A percentile compares a stretch with the other conserved stretches of the same genome.
phyloP scores from a whole-genome alignment of 2,797 vertebrate genomes.

The Gambelia wislizenii region DNA sequence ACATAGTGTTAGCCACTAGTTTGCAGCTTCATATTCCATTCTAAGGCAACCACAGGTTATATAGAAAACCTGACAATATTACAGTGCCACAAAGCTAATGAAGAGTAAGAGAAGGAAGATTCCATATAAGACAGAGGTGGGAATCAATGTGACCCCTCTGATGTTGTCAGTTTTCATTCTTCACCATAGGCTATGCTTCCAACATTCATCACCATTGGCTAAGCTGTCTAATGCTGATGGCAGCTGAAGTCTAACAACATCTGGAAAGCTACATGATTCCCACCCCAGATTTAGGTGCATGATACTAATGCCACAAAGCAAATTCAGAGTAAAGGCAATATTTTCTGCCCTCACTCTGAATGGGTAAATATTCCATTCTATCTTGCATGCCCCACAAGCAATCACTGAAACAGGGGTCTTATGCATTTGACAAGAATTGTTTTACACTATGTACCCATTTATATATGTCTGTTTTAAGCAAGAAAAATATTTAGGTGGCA shows the following conservation, averaged over 20 bases:
- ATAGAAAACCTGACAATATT: neutral
- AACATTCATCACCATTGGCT: neutral
- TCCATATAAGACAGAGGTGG: neutral
- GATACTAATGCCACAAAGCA: neutral
- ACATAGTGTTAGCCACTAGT: neutral
- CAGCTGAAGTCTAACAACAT: too few relatives aligned
- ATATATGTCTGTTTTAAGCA: slow-evolving; percentile 61
- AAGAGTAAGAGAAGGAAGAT: neutral
- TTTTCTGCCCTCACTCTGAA: neutral
- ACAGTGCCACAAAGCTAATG: neutral
- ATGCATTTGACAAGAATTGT: neutral
- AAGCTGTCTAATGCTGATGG: neutral
- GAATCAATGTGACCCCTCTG: neutral
- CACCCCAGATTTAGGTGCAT: neutral
- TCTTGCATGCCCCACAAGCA: neutral
- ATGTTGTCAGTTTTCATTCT: neutral
- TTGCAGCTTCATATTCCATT: neutral
- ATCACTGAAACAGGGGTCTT: slow-evolving; percentile 23
- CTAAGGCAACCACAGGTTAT: too few relatives aligned
- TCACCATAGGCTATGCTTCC: neutral
- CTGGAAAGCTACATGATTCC: too few relatives aligned
- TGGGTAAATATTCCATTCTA: neutral
- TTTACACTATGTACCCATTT: neutral
- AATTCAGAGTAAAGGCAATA: neutral
- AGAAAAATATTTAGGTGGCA: slow-evolving; percentile 68